These are phyloP conservation scores for Anthoscopus minutus DNA, from an alignment of 2,113 vertebrate genomes.

Conservation along the genomic window DNA sequence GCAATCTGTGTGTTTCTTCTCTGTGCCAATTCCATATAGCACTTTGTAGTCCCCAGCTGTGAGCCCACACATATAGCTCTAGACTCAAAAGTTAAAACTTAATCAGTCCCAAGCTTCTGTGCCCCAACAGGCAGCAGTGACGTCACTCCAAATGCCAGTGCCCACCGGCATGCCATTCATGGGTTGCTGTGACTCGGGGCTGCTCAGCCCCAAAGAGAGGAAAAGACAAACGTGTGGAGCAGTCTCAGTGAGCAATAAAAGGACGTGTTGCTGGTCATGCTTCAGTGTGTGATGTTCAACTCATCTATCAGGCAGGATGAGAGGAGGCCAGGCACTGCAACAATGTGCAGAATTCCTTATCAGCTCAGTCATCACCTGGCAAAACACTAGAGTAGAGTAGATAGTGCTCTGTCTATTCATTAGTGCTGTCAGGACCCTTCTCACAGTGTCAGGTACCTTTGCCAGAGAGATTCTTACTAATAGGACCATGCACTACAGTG, in stretches of 20 bases:
- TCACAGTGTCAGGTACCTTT: not conserved
- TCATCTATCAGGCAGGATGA: not conserved
- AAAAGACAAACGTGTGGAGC: not conserved
- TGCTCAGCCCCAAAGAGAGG: not conserved
- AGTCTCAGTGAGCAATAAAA: not conserved
- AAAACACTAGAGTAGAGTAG: not conserved
- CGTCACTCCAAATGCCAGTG: not conserved
- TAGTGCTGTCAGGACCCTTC: not conserved
- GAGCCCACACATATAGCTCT: constrained; percentile 67
- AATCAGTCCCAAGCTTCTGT: constrained; percentile 62
- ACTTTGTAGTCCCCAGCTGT: constrained; percentile 64
- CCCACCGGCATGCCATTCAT: fast-evolving
- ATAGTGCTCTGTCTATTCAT: not conserved
- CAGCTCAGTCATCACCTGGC: not conserved
- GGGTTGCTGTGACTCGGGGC: not conserved
- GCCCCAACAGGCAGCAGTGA: not conserved
- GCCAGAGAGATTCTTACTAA: not conserved
- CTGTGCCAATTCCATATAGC: constrained; percentile 65
- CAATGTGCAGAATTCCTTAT: not conserved
- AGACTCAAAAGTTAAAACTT: constrained; percentile 57
- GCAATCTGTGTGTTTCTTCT: constrained; percentile 66
- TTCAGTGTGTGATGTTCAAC: not conserved
- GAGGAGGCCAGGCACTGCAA: not conserved
- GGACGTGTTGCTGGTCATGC: not conserved
- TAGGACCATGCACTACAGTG: not conserved